A percentile compares a stretch with the other conserved stretches of the same genome.
These are phyloP conservation scores for Ceyx cyanopectus DNA, from an alignment of 2,113 vertebrate genomes.

Conservation along the genomic window DNA sequence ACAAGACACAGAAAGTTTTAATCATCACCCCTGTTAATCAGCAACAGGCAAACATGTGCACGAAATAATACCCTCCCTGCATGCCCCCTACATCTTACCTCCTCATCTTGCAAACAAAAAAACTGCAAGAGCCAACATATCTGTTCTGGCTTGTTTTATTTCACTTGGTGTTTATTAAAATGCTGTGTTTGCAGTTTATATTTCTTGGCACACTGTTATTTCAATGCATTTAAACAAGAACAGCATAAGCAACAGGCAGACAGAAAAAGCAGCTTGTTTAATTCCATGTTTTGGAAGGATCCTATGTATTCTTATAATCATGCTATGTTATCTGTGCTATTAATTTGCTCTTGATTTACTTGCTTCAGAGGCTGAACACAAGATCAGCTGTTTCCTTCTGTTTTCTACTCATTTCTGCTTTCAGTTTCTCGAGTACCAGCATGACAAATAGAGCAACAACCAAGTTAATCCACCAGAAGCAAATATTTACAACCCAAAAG, in stretches of 20 bases:
- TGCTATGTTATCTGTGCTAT: not conserved
- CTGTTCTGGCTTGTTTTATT: slow-evolving; percentile 61
- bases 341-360: slow-evolving; percentile 27
- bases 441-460: not conserved
- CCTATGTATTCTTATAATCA: not conserved
- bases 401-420: not conserved
- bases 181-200: slow-evolving; percentile 48
- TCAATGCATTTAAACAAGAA: not conserved
- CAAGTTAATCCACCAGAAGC: not conserved
- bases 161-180: slow-evolving; percentile 55
- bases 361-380: not conserved
- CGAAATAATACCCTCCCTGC: not conserved
- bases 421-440: not conserved
- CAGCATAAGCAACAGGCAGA: not conserved
- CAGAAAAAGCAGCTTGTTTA: not conserved
- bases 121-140: slow-evolving; percentile 22
- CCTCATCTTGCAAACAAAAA: slow-evolving; percentile 31
- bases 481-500: slow-evolving; percentile 5
- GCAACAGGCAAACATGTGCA: slow-evolving; percentile 37
- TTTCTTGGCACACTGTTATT: slow-evolving; percentile 51
- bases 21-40: not conserved
- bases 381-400: not conserved
- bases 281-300: not conserved
- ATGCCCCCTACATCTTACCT: not conserved
- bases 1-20: slow-evolving; percentile 28